Base-by-base conservation (phyloP, 2,797 vertebrate genomes). In the Alcedo atthis region DNA sequence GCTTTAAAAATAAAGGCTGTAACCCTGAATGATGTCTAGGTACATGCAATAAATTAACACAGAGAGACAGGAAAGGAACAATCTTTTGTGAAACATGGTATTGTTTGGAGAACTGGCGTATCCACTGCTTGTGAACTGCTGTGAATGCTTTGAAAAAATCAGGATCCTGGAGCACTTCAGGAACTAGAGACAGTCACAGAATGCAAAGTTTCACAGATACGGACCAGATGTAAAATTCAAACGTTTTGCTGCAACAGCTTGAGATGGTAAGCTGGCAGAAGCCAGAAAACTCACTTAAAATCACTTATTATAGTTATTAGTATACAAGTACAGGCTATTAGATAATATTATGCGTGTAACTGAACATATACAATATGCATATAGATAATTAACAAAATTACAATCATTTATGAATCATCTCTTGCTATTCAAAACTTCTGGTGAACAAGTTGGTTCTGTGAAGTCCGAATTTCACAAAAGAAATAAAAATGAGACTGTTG, bases 311-410 rank as follows among this genome's bases (percentile, higher is more conserved):
- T 8, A 45, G 24, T 35, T 18, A 62, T 68, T 37, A 35, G 43
- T 17, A 75, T 4, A 33, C 1, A 33, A 28, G 24, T 57, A 73
- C 45, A 58, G 16, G 5, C 1, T 24, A 62, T n/a, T 46, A 61
- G 5, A 46, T 15, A 73, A 37, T 6, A 54, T 11, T 30, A 79
- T 5, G 10, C 11, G 12, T 68, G 21, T 30, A 35, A 35, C 3
- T n/a, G 9, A 20, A 55, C 5, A 9, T 18, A 37, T 6, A 15
- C 8, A 51, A 32, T 28, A 53, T 0, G 0, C 8, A 28, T 37
- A 35, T n/a, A 55, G 9, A 19, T 15, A 82, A 55, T 51, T 51
- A 10, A 57, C 74, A 87, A 32, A 21, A 70, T 12, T 35, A 45
- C 14, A 68, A 40, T 55, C 10, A 54, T 4, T 45, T 71, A 30